phyloP scores from a whole-genome alignment of 2,888 invertebrate genomes.

The Drosophila stalkeri region DNA sequence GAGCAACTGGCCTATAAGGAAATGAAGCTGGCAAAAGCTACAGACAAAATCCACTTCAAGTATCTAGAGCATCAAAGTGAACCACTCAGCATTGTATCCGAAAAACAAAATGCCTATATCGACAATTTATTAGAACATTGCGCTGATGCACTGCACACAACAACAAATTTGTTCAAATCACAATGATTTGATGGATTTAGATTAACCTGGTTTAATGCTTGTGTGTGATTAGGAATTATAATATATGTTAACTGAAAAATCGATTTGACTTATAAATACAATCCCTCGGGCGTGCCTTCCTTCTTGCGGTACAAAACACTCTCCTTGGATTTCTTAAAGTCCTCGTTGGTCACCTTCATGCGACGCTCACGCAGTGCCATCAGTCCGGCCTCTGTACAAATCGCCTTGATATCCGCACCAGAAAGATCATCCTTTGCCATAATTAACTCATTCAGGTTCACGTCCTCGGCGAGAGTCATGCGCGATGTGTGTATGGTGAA shows the following conservation, averaged over 20 bases:
- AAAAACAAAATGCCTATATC: constrained; percentile 64
- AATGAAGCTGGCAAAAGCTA: constrained; percentile 42
- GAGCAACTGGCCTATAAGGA: constrained; percentile 33
- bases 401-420: constrained; percentile 98
- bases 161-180: constrained; percentile 61
- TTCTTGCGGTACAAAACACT: constrained; percentile 99
- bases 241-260: constrained; percentile 71
- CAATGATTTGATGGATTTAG: constrained; percentile 54
- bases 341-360: constrained; percentile 99
- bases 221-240: constrained; percentile 64
- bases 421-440: constrained; percentile 99
- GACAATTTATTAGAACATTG: constrained; percentile 51
- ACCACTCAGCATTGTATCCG: constrained; percentile 44
- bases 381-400: constrained; percentile 99
- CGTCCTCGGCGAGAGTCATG: constrained; percentile 99
- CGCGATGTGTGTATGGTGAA: constrained; percentile 99
- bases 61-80: constrained; percentile 52
- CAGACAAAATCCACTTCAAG: constrained; percentile 60
- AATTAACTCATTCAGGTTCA: constrained; percentile 98
- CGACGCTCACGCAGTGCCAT: constrained; percentile 98
- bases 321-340: constrained; percentile 99
- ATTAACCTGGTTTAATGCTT: constrained; percentile 68
- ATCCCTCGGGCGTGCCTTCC: constrained; percentile 99
- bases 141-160: constrained; percentile 52
- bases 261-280: constrained; percentile 92